phyloP scores from a whole-genome alignment of 2,113 vertebrate species.

The Hyperoodon ampullatus region DNA sequence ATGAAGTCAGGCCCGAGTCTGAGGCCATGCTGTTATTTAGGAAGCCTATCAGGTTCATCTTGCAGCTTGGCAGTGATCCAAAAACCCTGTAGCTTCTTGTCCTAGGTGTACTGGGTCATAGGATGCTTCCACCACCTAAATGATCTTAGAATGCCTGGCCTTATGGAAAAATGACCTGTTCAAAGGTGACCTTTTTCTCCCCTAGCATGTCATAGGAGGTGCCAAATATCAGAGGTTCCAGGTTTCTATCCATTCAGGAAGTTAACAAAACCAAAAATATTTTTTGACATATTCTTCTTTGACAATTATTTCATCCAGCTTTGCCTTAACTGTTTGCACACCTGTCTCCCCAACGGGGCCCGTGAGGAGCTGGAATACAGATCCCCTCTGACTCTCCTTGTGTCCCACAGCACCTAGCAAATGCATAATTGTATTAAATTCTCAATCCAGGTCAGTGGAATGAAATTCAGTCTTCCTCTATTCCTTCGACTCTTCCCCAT shows the following conservation, averaged over 20 bases:
- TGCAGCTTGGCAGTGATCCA: slow-evolving; percentile 50
- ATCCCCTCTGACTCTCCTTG: background rate
- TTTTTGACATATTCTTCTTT: background rate
- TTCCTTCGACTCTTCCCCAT: background rate
- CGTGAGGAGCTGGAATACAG: background rate
- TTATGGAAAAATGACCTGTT: background rate
- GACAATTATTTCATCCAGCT: background rate
- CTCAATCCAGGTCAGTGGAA: background rate
- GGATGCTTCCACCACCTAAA: background rate
- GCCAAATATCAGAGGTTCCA: background rate
- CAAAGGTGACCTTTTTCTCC: background rate
- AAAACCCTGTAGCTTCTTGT: slow-evolving; percentile 65
- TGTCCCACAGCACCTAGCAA: background rate
- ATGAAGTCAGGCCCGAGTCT: slow-evolving; percentile 67
- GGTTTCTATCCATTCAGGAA: background rate
- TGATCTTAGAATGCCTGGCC: background rate
- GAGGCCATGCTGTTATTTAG: slow-evolving; percentile 74
- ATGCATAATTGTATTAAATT: background rate
- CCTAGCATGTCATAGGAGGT: background rate
- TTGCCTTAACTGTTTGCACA: background rate
- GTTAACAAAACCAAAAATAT: background rate
- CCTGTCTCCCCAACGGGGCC: background rate
- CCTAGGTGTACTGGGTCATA: slow-evolving; percentile 55
- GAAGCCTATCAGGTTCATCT: slow-evolving; percentile 71
- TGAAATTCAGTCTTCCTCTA: background rate